Base-by-base conservation (phyloP, 2,113 vertebrate genomes). In the Arizona elegans region DNA sequence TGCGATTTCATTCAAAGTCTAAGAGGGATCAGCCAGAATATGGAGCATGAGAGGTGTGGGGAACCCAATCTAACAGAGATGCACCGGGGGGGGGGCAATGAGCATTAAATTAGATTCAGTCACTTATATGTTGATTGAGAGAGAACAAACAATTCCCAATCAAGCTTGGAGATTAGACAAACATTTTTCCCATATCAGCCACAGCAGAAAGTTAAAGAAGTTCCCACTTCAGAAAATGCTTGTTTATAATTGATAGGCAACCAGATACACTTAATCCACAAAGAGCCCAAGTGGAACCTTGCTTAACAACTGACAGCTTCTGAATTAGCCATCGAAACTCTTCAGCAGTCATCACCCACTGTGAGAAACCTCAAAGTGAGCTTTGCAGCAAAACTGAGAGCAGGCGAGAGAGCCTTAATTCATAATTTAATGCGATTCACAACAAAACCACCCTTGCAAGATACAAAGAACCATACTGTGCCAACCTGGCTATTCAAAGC, bases 381-480 rank as follows among this genome's bases (percentile, higher is more conserved):
- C 19, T 85, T 88, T 75, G 33, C 86, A 29, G 13, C 43, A 47
- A 81, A 81, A 81, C 33, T 23, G 75, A 43, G 26, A 43, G 13
- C 24, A n/a, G 47, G 62, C 13, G n/a, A 88, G 55, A 81, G 12
- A 89, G 47, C 52, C 55, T 54, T 43, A 55, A 92, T 56, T 89
- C 65, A 85, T 89, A 24, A 92, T 92, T 90, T 52, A 70, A 81
- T 54, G 43, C 24, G n/a, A n/a, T 92, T 92, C 87, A 58, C 56
- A 92, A 89, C 65, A 85, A n/a, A 81, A 85, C 26, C 53, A 58
- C 47, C 21, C 15, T 11, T 70, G 47, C 85, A 38, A 92, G 85
- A 87, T 10, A 47, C 86, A 53, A 53, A 19, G 33, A 53, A n/a
- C 86, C 86, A 53, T 59, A 88, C 29, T 92, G 59, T 70, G 38